phyloP scores from a whole-genome alignment of 2,888 invertebrate genomes.

The Amblyjoppa proteus region DNA sequence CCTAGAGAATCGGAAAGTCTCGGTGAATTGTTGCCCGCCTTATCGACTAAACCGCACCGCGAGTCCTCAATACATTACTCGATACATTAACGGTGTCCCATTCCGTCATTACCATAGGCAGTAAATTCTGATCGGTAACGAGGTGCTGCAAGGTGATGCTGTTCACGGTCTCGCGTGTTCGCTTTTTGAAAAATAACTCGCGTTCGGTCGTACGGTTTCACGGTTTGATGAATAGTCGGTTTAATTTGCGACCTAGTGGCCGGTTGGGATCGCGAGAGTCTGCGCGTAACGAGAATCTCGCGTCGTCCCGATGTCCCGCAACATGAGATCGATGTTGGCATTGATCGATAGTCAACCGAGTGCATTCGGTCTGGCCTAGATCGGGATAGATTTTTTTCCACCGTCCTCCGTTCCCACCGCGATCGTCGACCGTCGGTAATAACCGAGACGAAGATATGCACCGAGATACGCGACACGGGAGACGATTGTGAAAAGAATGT shows the following conservation, averaged over 20 bases:
- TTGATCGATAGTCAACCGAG: constrained; percentile 62
- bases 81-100: not conserved
- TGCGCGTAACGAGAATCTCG: constrained; percentile 21
- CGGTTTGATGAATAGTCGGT: constrained; percentile 49
- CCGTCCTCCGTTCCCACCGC: not conserved
- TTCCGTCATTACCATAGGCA: constrained; percentile 33
- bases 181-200: constrained; percentile 16
- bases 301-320: constrained; percentile 38
- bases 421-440: constrained; percentile 28
- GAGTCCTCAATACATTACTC: constrained; percentile 41
- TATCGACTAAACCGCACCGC: not conserved
- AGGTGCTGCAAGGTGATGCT: constrained; percentile 51
- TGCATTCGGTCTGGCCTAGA: constrained; percentile 66
- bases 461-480: not conserved
- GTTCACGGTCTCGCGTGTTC: constrained; percentile 52
- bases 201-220: constrained; percentile 51
- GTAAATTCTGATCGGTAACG: constrained; percentile 51
- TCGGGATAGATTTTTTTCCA: constrained; percentile 40
- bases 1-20: constrained; percentile 31
- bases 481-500: not conserved
- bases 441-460: not conserved
- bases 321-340: constrained; percentile 57
- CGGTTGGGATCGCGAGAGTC: constrained; percentile 24
- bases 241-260: constrained; percentile 45
- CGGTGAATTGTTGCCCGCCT: not conserved